Percentiles rank a stretch among this genome's conserved stretches.
phyloP scores from a whole-genome alignment of 2,797 vertebrate species.

The Parambassis ranga region DNA sequence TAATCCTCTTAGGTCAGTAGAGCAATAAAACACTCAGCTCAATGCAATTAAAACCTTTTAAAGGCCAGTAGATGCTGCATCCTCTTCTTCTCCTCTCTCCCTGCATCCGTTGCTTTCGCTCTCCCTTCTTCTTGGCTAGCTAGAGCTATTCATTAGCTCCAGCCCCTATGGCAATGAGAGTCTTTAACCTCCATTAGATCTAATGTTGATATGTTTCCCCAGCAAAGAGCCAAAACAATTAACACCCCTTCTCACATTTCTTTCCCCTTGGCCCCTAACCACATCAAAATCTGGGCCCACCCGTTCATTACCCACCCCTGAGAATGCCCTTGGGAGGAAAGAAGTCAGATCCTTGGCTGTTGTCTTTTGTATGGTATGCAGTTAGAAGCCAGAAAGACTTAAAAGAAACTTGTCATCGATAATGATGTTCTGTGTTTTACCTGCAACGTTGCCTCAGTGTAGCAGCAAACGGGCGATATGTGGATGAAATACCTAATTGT shows the following conservation, averaged over 20 bases:
- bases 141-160: conserved; percentile 72
- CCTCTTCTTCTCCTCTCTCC: conserved; percentile 20
- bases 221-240: conserved; percentile 90
- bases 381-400: conserved; percentile 58
- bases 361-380: conserved; percentile 69
- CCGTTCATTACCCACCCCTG: conserved; percentile 80
- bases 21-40: conserved; percentile 65
- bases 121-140: conserved; percentile 66
- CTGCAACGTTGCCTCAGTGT: conserved; percentile 10
- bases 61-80: conserved; percentile 52
- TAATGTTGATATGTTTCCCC: conserved; percentile 90
- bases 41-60: conserved; percentile 60
- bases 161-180: conserved; percentile 77
- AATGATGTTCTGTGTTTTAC: conserved; percentile 36
- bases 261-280: conserved; percentile 80
- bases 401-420: conserved; percentile 60
- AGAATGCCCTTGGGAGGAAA: conserved; percentile 72
- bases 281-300: conserved; percentile 80
- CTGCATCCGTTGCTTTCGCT: conserved; percentile 23
- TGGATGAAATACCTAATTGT: conserved; percentile 11
- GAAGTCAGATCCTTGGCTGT: conserved; percentile 68
- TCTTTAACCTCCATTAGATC: conserved; percentile 83
- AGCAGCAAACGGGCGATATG: not conserved
- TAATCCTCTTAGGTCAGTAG: conserved; percentile 64
- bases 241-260: conserved; percentile 91